These are phyloP conservation scores for Montifringilla adamsi DNA, from an alignment of 2,113 vertebrate species.

Conservation along the genomic window DNA sequence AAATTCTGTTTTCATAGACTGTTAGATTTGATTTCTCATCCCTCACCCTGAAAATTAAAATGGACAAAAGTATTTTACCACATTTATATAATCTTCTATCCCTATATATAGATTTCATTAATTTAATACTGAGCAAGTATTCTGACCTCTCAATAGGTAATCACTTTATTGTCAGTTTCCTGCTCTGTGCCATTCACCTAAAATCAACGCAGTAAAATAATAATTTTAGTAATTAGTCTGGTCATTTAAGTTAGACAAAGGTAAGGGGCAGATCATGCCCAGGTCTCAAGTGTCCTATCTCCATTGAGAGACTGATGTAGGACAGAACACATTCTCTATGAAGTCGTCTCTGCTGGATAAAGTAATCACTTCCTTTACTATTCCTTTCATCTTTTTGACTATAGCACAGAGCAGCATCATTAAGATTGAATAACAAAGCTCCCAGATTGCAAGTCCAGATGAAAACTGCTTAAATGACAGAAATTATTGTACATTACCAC, in stretches of 20 bases:
- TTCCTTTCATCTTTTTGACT: not conserved
- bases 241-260: not conserved
- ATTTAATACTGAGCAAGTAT: not conserved
- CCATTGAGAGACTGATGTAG: not conserved
- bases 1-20: not conserved
- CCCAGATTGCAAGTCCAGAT: constrained; percentile 3
- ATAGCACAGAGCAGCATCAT: not conserved
- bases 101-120: not conserved
- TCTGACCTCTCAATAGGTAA: not conserved
- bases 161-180: not conserved
- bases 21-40: not conserved
- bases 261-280: not conserved
- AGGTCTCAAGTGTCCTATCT: not conserved
- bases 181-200: not conserved
- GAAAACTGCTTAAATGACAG: not conserved
- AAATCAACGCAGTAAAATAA: not conserved
- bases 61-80: not conserved
- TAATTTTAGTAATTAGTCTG: not conserved
- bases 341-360: not conserved
- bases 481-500: constrained; percentile 12
- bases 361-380: not conserved
- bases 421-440: constrained; percentile 12
- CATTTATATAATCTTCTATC: not conserved
- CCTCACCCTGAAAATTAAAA: not conserved
- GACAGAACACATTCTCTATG: not conserved